phyloP scores from a whole-genome alignment of 1,140 invertebrate genomes.

The Drosophila arizonae region DNA sequence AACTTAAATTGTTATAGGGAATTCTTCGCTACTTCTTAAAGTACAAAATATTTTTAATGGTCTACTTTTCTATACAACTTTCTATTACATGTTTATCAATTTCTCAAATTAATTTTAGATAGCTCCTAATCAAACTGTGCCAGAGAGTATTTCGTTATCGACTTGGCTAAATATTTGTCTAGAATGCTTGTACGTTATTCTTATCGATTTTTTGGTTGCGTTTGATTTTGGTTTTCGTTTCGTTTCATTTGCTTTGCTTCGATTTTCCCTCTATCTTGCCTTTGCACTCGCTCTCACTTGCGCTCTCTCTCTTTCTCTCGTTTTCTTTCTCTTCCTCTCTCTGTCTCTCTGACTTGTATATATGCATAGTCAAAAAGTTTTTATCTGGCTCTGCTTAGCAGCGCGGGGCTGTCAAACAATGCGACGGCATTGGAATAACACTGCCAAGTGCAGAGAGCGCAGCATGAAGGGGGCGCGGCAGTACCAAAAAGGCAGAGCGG shows the following conservation, averaged over 20 bases:
- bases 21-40: too few species aligned
- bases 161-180: slow-evolving; percentile 16
- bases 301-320: background rate
- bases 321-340: background rate
- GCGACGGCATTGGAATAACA: slow-evolving; percentile 73
- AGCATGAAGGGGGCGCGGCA: background rate
- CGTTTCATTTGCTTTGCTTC: slow-evolving; percentile 37
- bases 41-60: too few species aligned
- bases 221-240: slow-evolving; percentile 52
- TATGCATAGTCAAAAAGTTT: slow-evolving; percentile 37
- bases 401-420: slow-evolving; percentile 65
- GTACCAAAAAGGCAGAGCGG: background rate
- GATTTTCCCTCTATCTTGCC: slow-evolving; percentile 24
- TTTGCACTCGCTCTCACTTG: background rate
- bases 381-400: slow-evolving; percentile 33
- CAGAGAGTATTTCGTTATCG: slow-evolving; percentile 44
- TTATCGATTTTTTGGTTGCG: slow-evolving; percentile 73
- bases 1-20: too few species aligned
- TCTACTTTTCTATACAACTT: background rate
- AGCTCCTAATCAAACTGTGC: slow-evolving; percentile 30
- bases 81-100: background rate
- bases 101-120: background rate
- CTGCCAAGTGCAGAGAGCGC: slow-evolving; percentile 60
- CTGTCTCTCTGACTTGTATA: background rate
- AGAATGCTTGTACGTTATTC: slow-evolving; percentile 56